Evolutionary conservation across 2,888 invertebrate species (phyloP), one percentile per base, ranked within the genome.

Genomic region (Cylindroiulus punctatus): DNA sequence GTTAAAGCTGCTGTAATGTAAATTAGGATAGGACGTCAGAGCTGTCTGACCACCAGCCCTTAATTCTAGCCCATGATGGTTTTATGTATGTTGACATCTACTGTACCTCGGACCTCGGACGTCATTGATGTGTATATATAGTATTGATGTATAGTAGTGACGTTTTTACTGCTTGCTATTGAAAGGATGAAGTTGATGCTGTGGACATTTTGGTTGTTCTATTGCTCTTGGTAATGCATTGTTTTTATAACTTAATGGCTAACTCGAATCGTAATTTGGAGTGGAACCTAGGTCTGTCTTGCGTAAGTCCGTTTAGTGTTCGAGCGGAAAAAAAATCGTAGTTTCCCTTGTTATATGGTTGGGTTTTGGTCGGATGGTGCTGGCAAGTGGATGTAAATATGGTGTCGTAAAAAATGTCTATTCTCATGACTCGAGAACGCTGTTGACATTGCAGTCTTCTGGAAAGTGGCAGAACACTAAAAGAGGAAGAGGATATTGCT

Each of bases 391-490:
- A 76, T 76, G 76, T 76, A 76, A 76, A 76, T 76, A 76, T 14
- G 17, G 76, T 76, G 76, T 76, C 76, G 76, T 76, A 76, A 76
- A 65, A 65, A 76, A 76, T 76, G 76, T 32, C 76, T 76, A 76
- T 76, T 76, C 76, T 26, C 76, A 30, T 76, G 76, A 76, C 76
- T 76, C 76, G 12, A 30, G 76, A 26, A 44, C 26, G 30, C 30
- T 76, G 26, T 76, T 76, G 76, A 76, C 76, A 76, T 76, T 76
- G 76, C 76, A 76, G 30, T 76, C 76, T 76, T 76, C 76, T 76
- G 76, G 76, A 76, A 76, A 76, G 76, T 32, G 76, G 30, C 76
- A 76, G 76, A 76, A 76, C 76, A 76, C 76, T 76, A 76, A 76
- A 26, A 76, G 30, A 2, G 30, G 76, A 76, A n/a, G 76, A 76